Conservation (phyloP, 2,888 invertebrate genomes). For the Spisula solida region DNA sequence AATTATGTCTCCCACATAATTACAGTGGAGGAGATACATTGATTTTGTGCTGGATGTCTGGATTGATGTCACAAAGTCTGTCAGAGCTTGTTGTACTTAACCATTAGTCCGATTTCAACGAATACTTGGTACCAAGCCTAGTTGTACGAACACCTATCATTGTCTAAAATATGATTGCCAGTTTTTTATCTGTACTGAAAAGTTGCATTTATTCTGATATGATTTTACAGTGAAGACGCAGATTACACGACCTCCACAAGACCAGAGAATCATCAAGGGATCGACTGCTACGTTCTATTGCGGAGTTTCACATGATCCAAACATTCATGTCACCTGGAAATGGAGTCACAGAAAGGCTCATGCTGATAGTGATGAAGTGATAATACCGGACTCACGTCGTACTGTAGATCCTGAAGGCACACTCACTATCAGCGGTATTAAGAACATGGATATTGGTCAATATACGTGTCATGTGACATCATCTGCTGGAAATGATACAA, state of each 20-base stretch:
- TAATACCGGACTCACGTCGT: conserved; percentile 67
- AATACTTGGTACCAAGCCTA: no score
- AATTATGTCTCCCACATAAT: no score
- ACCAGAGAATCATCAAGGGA: conserved; percentile 95
- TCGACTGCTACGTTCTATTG: conserved; percentile 97
- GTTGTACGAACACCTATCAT: no score
- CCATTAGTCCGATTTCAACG: no score
- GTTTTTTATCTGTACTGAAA: no score
- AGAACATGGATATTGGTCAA: conserved; percentile 94
- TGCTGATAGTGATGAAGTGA: conserved; percentile 51
- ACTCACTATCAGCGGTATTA: conserved; percentile 91
- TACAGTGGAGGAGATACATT: no score
- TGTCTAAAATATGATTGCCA: no score
- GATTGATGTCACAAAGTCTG: no score
- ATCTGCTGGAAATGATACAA: conserved; percentile 96
- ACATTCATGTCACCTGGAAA: conserved; percentile 85
- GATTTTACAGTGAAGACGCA: conserved; percentile 93
- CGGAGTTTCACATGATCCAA: conserved; percentile 95
- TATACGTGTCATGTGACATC: conserved; percentile 96
- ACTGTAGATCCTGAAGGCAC: conserved; percentile 91
- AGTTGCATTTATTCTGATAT: neutral
- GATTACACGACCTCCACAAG: conserved; percentile 97
- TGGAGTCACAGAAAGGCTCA: conserved; percentile 80
- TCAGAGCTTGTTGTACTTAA: no score
- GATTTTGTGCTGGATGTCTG: no score